phyloP scores from a whole-genome alignment of 1,140 invertebrate genomes.

The Drosophila carrolli region DNA sequence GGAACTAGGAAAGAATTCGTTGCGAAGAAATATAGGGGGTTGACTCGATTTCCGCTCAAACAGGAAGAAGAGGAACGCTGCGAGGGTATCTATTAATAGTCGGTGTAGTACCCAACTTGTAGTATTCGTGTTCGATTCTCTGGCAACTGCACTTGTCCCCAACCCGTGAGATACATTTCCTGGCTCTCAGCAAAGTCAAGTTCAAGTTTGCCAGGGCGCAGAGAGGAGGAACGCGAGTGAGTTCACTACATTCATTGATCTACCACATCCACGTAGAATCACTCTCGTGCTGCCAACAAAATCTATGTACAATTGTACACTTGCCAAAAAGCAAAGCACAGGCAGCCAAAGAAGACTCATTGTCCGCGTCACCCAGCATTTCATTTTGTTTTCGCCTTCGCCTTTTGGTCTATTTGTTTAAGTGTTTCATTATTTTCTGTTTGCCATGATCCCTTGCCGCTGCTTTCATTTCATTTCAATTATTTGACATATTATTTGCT shows the following conservation, averaged over 20 bases:
- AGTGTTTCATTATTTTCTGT: constrained; percentile 58
- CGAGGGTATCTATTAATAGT: constrained; percentile 58
- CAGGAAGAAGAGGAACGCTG: constrained; percentile 53
- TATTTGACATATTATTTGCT: constrained; percentile 63
- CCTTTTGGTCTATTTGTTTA: constrained; percentile 67
- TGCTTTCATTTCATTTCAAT: constrained; percentile 41
- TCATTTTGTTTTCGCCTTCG: constrained; percentile 34
- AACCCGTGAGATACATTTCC: constrained; percentile 33
- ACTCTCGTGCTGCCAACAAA: constrained; percentile 11
- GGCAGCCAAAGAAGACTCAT: constrained; percentile 53
- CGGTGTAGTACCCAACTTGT: constrained; percentile 9
- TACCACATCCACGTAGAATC: background rate
- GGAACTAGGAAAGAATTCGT: constrained; percentile 39
- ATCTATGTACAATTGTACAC: constrained; percentile 34
- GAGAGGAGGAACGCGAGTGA: constrained; percentile 14
- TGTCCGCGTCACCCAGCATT: constrained; percentile 57
- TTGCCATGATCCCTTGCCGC: constrained; percentile 22
- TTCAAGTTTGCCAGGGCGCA: constrained; percentile 57
- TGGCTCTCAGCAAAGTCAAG: constrained; percentile 61
- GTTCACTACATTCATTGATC: constrained; percentile 34
- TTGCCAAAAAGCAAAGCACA: constrained; percentile 55
- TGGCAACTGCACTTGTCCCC: constrained; percentile 41
- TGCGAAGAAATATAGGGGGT: constrained; percentile 30
- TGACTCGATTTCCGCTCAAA: constrained; percentile 64
- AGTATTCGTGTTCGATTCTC: constrained; percentile 17